These are phyloP conservation scores for Trichogramma evanescens DNA, from an alignment of 2,888 invertebrate genomes.

Conservation along the genomic window DNA sequence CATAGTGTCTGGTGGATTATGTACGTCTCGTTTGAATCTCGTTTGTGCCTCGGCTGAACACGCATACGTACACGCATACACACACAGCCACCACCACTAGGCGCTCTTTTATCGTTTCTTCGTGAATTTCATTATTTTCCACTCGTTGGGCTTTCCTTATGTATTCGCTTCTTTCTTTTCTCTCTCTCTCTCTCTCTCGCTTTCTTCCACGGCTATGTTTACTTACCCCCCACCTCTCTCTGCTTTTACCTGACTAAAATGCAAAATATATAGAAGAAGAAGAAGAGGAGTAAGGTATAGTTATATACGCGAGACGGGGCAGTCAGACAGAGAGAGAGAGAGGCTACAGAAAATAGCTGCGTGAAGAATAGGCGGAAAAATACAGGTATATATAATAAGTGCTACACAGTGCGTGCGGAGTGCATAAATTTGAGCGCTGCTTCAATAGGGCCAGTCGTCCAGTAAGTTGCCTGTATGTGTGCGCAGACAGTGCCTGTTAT, in stretches of 20 bases:
- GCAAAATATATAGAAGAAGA: not conserved
- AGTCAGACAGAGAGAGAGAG: not conserved
- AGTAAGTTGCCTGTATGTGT: not conserved
- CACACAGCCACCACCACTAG: not conserved
- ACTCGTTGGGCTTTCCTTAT: not conserved
- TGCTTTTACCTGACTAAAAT: not conserved
- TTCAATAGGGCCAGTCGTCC: no score
- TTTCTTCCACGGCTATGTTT: not conserved
- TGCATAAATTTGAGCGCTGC: slow-evolving; percentile 14
- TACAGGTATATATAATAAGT: slow-evolving; percentile 9
- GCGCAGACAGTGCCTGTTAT: not conserved
- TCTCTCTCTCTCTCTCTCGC: not conserved
- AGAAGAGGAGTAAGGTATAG: not conserved
- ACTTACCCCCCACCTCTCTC: not conserved
- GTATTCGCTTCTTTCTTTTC: not conserved
- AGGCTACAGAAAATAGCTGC: not conserved
- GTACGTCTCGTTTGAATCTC: no score
- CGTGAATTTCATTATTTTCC: slow-evolving; percentile 18
- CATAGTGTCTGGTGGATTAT: no score
- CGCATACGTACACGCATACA: no score
- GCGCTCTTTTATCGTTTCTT: not conserved
- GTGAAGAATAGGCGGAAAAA: not conserved
- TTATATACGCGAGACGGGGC: no score
- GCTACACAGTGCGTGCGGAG: slow-evolving; percentile 2
- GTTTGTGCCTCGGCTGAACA: no score